Evolutionary conservation across 2,888 invertebrate species (phyloP).

Genomic region (Theristus sp.): DNA sequence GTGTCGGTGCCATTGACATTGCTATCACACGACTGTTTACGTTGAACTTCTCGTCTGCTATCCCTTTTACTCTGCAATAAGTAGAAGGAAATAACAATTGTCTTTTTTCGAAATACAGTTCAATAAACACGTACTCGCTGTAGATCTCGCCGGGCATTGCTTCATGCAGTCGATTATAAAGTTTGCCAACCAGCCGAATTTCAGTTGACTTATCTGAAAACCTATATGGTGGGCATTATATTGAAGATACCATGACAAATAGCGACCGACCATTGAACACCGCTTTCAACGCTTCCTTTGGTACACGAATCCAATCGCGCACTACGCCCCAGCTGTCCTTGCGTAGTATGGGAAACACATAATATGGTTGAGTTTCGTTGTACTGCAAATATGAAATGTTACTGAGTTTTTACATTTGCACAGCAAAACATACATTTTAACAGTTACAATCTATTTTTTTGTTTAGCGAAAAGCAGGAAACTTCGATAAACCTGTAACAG

Average conservation of each 20-base stretch:
- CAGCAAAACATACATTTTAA: too few species aligned
- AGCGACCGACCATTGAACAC: neutral
- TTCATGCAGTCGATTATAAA: neutral
- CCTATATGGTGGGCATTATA: too few species aligned
- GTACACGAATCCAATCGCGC: neutral
- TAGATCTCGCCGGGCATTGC: neutral
- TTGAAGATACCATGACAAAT: too few species aligned
- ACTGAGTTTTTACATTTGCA: neutral
- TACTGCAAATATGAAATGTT: neutral
- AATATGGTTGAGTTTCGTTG: neutral
- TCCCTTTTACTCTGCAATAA: conserved; percentile 1
- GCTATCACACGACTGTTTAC: conserved; percentile 5
- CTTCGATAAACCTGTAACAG: too few species aligned
- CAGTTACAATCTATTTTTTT: too few species aligned
- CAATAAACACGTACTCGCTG: neutral
- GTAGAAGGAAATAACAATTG: too few species aligned
- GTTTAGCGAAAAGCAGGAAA: too few species aligned
- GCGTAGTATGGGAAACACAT: neutral
- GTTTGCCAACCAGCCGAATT: neutral
- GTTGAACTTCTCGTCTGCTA: neutral
- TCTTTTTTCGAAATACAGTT: too few species aligned
- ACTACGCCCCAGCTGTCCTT: neutral
- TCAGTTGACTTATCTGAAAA: neutral
- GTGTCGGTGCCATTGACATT: neutral
- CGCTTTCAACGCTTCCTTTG: neutral